A percentile compares a stretch with the other conserved stretches of the same genome.
Evolutionary conservation across 1,140 invertebrate species (phyloP).

Genomic region (Scaptomyza montana): DNA sequence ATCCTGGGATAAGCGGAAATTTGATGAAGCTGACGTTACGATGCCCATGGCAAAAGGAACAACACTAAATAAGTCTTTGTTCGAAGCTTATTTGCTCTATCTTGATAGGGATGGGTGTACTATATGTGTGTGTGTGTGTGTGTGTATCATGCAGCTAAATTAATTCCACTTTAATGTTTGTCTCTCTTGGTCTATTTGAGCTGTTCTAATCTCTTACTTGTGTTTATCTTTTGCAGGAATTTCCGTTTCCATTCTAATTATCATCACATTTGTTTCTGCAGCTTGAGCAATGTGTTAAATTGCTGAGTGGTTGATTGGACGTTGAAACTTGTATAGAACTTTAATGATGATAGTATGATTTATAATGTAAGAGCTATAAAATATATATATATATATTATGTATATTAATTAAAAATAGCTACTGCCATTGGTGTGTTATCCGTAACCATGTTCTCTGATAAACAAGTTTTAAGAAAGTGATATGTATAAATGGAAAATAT

Average conservation of each 20-base stretch:
- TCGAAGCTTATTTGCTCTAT: background rate
- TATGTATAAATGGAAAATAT: no score
- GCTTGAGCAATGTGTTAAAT: no score
- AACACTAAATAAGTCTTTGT: background rate
- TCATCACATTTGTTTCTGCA: background rate
- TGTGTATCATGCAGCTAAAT: background rate
- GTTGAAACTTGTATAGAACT: no score
- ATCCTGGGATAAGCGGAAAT: conserved; percentile 2
- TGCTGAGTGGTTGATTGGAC: background rate
- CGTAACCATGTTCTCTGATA: no score
- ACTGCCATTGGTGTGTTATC: no score
- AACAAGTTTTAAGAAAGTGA: no score
- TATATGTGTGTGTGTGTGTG: no score
- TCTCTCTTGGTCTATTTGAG: background rate
- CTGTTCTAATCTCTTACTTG: background rate
- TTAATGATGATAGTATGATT: no score
- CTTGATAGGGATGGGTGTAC: background rate
- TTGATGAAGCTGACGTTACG: conserved; percentile 5
- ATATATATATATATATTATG: no score
- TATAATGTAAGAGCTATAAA: no score
- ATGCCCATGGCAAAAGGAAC: background rate
- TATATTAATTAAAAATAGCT: no score
- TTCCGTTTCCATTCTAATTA: background rate
- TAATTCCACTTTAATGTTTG: background rate
- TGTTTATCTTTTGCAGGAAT: background rate